Conservation (phyloP, 2,888 invertebrate species). For the Leucoma salicis region DNA sequence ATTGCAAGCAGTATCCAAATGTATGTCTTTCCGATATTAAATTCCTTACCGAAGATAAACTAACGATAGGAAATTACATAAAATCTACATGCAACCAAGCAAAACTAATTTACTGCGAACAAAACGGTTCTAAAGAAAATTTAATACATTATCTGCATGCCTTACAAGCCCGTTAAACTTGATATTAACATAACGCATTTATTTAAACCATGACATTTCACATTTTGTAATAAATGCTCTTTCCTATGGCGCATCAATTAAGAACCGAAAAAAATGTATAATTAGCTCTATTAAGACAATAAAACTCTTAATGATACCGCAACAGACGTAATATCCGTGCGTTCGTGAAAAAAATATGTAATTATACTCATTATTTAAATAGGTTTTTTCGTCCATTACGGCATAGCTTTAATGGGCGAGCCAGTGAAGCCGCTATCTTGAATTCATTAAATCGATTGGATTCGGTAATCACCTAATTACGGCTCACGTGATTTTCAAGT, state of each 20-base stretch:
- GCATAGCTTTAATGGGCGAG: conserved; percentile 72
- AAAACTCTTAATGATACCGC: conserved; percentile 82
- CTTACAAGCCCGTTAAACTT: conserved; percentile 71
- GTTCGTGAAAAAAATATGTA: conserved; percentile 79
- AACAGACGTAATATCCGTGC: conserved; percentile 77
- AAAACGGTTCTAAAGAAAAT: conserved; percentile 65
- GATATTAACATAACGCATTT: conserved; percentile 78
- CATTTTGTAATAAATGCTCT: conserved; percentile 80
- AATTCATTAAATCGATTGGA: conserved; percentile 80
- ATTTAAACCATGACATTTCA: conserved; percentile 81
- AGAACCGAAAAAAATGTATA: conserved; percentile 80
- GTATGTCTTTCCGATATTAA: not conserved
- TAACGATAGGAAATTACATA: conserved; percentile 61
- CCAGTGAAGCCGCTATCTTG: conserved; percentile 71
- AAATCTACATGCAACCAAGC: conserved; percentile 68
- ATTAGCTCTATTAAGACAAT: conserved; percentile 82
- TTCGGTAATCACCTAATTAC: conserved; percentile 82
- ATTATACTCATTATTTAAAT: conserved; percentile 82
- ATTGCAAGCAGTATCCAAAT: conserved; percentile 20
- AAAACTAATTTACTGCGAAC: conserved; percentile 75
- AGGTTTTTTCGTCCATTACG: conserved; percentile 77
- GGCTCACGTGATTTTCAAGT: conserved; percentile 69
- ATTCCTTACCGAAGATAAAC: conserved; percentile 35
- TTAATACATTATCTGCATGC: conserved; percentile 66
- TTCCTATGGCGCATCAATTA: conserved; percentile 78